Evolutionary conservation across 2,888 invertebrate species (phyloP), one percentile per base, ranked within the genome.

Genomic region (Drosophila mimetica): DNA sequence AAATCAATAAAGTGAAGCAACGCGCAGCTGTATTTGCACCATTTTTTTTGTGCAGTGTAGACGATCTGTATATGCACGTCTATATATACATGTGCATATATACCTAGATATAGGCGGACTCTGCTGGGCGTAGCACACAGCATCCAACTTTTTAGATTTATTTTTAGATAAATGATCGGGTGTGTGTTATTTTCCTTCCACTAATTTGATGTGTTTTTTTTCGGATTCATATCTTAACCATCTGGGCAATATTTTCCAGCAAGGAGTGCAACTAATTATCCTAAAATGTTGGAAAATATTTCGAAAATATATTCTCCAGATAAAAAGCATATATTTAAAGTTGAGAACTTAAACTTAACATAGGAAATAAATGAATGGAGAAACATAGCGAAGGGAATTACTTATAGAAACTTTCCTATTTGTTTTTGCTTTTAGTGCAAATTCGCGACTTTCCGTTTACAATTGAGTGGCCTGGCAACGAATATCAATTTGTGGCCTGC

Each of bases 1-100:
- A 32, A 36, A 46, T 34, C 50, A 51, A 58, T 41, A 48, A 57
- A 57, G 48, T 72, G 39, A 72, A 55, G 34, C 50, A 69, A 46
- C 14, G 25, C 61, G 54, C 65, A 79, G 72, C 79, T 70, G 73
- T 59, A 65, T 52, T 54, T 54, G 30, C 16, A 14, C 9, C 18
- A 4, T 1, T 46, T n/a, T 58, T 61, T 59, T 50, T 60, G 34
- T 44, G 34, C 60, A 63, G 63, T 63, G 63, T 63, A 48, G 11
- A 30, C 60, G 36, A 50, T 64, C 50, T 63, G 50, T 64, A 60
- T 44, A 60, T 64, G 63, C 63, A 63, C 20, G 63, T 50, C 63
- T 44, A 34, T 50, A 44, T 61, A 39, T 18, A 36, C 22, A 25
- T 32, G 30, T 41, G 25, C 14, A 32, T 63, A 65, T 30, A 54